phyloP scores from a whole-genome alignment of 2,797 vertebrate species.

The Lerista edwardsae region DNA sequence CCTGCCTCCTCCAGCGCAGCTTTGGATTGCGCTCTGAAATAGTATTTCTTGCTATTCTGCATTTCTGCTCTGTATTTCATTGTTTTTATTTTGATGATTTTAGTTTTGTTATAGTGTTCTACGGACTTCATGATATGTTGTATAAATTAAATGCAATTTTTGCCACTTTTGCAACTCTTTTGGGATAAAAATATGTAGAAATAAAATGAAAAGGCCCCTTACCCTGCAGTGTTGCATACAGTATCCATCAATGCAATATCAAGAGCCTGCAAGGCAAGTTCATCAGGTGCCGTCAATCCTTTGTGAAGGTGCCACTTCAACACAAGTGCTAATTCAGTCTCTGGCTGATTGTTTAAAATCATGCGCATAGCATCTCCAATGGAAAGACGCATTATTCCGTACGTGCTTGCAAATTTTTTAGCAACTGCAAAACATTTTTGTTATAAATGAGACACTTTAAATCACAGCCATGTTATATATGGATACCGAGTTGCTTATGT shows the following conservation, averaged over 20 bases:
- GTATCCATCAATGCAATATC: conserved; percentile 84
- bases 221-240: conserved; percentile 85
- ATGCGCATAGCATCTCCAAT: conserved; percentile 82
- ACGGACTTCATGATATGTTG: no score
- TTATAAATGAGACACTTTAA: conserved; percentile 16
- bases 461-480: neutral
- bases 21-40: no score
- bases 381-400: conserved; percentile 85
- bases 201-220: conserved; percentile 48
- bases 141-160: no score
- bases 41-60: no score
- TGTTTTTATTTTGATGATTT: no score
- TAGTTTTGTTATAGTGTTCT: no score
- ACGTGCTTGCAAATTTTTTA: conserved; percentile 80
- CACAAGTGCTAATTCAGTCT: conserved; percentile 80
- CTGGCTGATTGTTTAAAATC: conserved; percentile 77
- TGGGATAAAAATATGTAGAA: neutral
- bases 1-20: no score
- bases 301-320: conserved; percentile 82
- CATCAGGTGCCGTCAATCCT: conserved; percentile 86
- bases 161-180: no score
- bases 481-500: neutral
- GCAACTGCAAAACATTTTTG: conserved; percentile 85
- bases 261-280: conserved; percentile 87
- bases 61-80: no score